Base-by-base conservation (phyloP, 2,888 invertebrate genomes). In the Sycophila texana region DNA sequence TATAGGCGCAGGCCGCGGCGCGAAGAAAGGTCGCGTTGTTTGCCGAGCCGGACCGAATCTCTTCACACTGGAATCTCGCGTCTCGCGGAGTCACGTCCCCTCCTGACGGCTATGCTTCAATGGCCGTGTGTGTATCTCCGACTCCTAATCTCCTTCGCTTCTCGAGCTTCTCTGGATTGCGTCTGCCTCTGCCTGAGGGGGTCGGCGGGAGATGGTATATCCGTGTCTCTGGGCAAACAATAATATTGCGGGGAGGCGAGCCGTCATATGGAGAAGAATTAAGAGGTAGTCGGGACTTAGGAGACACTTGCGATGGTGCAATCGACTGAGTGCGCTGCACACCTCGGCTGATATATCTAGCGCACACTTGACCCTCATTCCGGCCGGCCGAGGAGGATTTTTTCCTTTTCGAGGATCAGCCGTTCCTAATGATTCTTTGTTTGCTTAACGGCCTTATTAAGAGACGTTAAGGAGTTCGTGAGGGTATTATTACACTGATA, bases 11-110 rank as follows among this genome's bases (percentile, higher is more conserved):
- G 2, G n/a, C 49, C 39, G 30, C 16, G 18, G 16, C 13, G 65
- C 49, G 72, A 85, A 82, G 85, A 85, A 86, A 84, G 83, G 73
- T 79, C 79, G 79, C 83, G 82, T 81, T 83, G 84, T 83, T 83
- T 78, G 72, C 58, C n/a, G 39, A 53, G 60, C 20, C 67, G 66
- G 47, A 60, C 61, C 22, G 61, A 76, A 70, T 76, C 76, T 76
- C 76, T 76, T 65, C 70, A 39, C 65, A 57, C 39, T 67, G 26
- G 73, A 63, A 65, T 58, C 58, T 71, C 58, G 22, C 60, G 57
- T 76, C 47, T 67, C 22, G 26, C 39, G 39, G 67, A 74, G 67
- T 49, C 65, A 65, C 49, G 74, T 49, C 20, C 55, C 51, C 20
- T n/a, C 70, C 55, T n/a, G 61, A 53, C 70, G 61, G 57, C 70